These are phyloP conservation scores for Erebia epiphron DNA, from an alignment of 2,888 invertebrate species.

Conservation along the genomic window DNA sequence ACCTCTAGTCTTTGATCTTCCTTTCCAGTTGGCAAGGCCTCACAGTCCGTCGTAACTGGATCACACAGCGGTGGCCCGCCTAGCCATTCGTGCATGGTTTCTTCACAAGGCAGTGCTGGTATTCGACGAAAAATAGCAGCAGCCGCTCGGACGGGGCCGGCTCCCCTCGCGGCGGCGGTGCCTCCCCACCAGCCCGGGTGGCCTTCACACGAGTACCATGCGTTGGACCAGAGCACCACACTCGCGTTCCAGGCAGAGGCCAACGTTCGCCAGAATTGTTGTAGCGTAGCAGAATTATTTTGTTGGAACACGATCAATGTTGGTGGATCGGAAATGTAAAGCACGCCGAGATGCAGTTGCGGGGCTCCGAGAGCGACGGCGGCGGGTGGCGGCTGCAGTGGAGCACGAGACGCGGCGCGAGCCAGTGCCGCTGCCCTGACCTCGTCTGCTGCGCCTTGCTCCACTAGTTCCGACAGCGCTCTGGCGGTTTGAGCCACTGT, in stretches of 20 bases:
- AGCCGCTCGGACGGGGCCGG: conserved; percentile 76
- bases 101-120: conserved; percentile 89
- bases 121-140: conserved; percentile 84
- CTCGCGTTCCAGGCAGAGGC: conserved; percentile 78
- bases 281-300: conserved; percentile 75
- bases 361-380: conserved; percentile 79
- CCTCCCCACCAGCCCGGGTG: conserved; percentile 75
- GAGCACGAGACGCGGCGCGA: conserved; percentile 70
- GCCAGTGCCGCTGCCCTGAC: conserved; percentile 68
- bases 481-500: conserved; percentile 72
- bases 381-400: conserved; percentile 67
- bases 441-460: conserved; percentile 69
- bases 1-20: conserved; percentile 64
- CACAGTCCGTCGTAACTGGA: conserved; percentile 64
- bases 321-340: conserved; percentile 69
- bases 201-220: conserved; percentile 74
- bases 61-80: conserved; percentile 79
- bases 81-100: conserved; percentile 86
- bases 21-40: conserved; percentile 58
- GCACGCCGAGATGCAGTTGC: conserved; percentile 75
- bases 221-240: conserved; percentile 72
- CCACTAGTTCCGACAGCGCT: conserved; percentile 74
- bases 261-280: conserved; percentile 81
- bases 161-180: conserved; percentile 70
- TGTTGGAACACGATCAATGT: conserved; percentile 73